Evolutionary conservation across 2,113 vertebrate species (phyloP).

Genomic region (Pangasianodon gigas): DNA sequence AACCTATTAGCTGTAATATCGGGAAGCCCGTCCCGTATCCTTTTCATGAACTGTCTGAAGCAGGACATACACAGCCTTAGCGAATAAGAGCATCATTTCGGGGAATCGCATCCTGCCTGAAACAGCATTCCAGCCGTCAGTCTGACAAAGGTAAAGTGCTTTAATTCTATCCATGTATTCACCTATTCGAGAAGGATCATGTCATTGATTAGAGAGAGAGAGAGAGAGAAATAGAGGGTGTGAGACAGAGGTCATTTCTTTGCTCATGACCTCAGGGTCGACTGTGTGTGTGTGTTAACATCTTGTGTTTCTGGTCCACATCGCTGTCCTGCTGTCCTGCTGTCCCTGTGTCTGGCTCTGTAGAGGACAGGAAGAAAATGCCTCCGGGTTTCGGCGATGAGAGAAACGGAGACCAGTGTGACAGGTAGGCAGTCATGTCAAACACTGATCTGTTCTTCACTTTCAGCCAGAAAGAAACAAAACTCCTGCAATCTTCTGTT

Average conservation of each 20-base stretch:
- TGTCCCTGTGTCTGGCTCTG: background rate
- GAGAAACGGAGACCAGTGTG: slow-evolving; percentile 26
- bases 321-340: background rate
- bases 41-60: background rate
- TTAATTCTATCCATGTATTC: background rate
- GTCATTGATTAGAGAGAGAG: background rate
- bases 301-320: background rate
- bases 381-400: slow-evolving; percentile 20
- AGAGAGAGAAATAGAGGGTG: background rate
- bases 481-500: too few species aligned
- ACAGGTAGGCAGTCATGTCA: slow-evolving; percentile 29
- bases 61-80: background rate
- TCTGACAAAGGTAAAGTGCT: background rate
- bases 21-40: background rate
- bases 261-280: background rate
- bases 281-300: background rate
- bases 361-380: slow-evolving; percentile 45
- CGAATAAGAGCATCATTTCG: background rate
- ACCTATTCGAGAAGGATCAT: background rate
- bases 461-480: too few species aligned
- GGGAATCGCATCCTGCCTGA: background rate
- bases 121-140: too few species aligned
- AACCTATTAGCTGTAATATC: background rate
- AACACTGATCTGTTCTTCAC: background rate
- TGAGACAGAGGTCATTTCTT: background rate